Conservation (phyloP, 37 sponge, comb jelly and placozoan species). For the Beroe forskalii region DNA sequence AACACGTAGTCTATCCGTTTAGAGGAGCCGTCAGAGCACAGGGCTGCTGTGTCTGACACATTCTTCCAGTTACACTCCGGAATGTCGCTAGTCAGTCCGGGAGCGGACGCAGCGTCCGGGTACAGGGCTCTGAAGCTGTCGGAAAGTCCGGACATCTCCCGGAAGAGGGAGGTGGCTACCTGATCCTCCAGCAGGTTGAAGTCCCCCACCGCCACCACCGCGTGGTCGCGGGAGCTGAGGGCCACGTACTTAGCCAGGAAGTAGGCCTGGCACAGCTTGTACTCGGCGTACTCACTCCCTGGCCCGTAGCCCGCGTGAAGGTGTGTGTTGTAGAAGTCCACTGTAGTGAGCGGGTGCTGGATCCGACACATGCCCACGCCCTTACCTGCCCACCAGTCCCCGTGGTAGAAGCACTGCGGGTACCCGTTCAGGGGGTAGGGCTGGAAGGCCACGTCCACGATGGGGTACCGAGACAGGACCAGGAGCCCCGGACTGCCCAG, state of each 20-base stretch:
- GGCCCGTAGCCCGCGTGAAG: conserved; percentile 10
- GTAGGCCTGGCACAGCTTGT: background rate
- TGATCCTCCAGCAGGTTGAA: conserved; percentile 4
- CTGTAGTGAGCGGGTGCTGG: background rate
- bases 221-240: background rate
- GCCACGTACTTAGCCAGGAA: background rate
- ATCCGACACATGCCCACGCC: conserved; percentile 24
- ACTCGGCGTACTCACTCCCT: background rate
- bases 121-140: too few relatives aligned
- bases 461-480: conserved; percentile 27
- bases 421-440: conserved; percentile 33
- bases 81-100: too few relatives aligned
- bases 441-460: conserved; percentile 7
- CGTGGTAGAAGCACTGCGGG: conserved; percentile 3
- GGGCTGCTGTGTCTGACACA: background rate
- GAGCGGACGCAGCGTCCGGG: too few relatives aligned
- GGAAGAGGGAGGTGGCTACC: background rate
- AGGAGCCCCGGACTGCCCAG: conserved; percentile 22
- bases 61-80: conserved; percentile 11
- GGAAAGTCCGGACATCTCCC: background rate
- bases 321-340: conserved; percentile 24
- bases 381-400: conserved; percentile 56
- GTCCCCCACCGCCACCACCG: background rate
- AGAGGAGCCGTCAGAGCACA: background rate
- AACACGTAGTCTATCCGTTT: conserved; percentile 55